Base-by-base conservation (phyloP, 2,888 invertebrate species). In the Drosophila mayaguana region DNA sequence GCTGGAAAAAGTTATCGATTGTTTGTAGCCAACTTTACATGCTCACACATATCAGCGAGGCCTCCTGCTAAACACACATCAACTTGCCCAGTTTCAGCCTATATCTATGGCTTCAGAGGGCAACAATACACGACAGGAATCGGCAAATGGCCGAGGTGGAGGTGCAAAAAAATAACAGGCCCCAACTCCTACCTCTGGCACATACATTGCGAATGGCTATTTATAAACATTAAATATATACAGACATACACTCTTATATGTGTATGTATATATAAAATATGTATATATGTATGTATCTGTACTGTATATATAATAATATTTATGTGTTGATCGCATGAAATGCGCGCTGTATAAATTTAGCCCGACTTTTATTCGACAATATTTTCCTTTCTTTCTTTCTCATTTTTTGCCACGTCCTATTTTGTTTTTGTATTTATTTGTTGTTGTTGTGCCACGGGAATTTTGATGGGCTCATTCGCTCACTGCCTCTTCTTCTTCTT, bases 241-340 rank as follows among this genome's bases (percentile, higher is more conserved):
- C 60, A 53, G 9, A 53, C 18, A 20, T 20, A 50, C 11, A 32
- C 43, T 22, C 59, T 54, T 32, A 38, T 55, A 63, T 57, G 61
- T 48, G 61, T 46, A 48, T 25, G 25, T 59, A 62, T 64, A 57
- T 61, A 28, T 55, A n/a, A n/a, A n/a, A 45, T 63, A 36, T 57
- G 7, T 28, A 7, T 59, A 62, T 63, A 59, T 57, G 28, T 55
- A 45, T 63, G 36, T 57, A 60, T 63, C 43, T 67, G 54, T 43
- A 75, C 60, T 68, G 75, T 86, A 69, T 83, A 72, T 74, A 80
- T 85, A 83, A 85, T 86, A 83, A 88, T 83, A 84, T 84, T 84
- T 84, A 84, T 84, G 88, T 86, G 88, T 75, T 88, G 88, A 84
- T 88, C 83, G 81, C 88, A 88, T 88, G 88, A 84, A 88, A 88